Base-by-base conservation (phyloP, 2,797 vertebrate genomes). In the Typhlichthys eigenmanni region DNA sequence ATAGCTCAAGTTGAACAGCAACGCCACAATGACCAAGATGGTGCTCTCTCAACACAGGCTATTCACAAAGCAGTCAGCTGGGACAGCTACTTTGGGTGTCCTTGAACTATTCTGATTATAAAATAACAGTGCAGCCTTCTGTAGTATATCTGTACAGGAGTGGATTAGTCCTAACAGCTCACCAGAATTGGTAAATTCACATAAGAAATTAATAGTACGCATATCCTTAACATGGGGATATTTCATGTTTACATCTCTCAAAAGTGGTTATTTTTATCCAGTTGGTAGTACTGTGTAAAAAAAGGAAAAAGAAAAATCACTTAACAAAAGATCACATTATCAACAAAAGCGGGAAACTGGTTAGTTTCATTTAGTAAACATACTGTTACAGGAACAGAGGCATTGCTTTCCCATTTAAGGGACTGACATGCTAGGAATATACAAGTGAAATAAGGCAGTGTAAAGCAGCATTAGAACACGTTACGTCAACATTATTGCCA, bases 191-290 rank as follows among this genome's bases (percentile, higher is more conserved):
- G n/a, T 5, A 57, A 8, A 13, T 13, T 55, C 32, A 17, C 55
- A 50, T 46, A 4, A 49, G 5, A 24, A 48, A 34, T 43, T 47
- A 46, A 58, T 54, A 17, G 61, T 51, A 12, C 34, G 58, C 62
- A 47, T 38, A n/a, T 55, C 57, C 51, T 5, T 29, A 29, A 29
- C 2, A 52, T 7, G 67, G 24, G 58, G 32, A 60, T 50, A 50
- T 19, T 57, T 55, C 34, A 47, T 58, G 32, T 60, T 68, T 65
- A 62, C 69, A 65, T 67, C 64, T 52, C 56, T 50, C 48, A 24
- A 55, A 62, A 67, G 58, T 75, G 88, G 85, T 88, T 82, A 78
- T 87, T 84, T 85, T 66, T 43, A 71, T 86, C 81, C 81, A 87
- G 75, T 80, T 84, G 51, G 50, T 76, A 76, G 29, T 70, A 55